These are phyloP conservation scores for Pipistrellus nathusii DNA, from an alignment of 2,797 vertebrate genomes.

Conservation along the genomic window DNA sequence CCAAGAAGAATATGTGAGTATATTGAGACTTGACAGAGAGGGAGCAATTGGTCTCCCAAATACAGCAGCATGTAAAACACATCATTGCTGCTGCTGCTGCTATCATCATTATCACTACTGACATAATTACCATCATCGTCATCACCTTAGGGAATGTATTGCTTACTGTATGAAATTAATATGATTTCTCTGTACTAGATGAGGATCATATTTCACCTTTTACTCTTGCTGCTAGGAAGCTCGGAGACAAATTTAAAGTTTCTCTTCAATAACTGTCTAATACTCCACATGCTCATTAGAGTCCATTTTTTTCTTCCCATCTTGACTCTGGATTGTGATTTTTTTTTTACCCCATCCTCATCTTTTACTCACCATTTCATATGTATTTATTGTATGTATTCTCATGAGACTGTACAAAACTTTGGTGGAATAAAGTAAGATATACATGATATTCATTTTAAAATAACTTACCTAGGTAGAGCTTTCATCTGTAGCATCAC, in stretches of 20 bases:
- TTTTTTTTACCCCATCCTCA: slow-evolving; percentile 52
- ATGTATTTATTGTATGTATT: slow-evolving; percentile 52
- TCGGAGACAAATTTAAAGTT: slow-evolving; percentile 36
- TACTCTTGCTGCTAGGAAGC: slow-evolving; percentile 47
- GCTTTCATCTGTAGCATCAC: slow-evolving; percentile 77
- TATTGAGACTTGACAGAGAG: neutral
- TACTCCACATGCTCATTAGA: neutral
- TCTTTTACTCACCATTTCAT: slow-evolving; percentile 53
- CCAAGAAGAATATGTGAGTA: neutral
- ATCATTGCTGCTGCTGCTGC: neutral
- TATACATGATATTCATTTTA: slow-evolving; percentile 75
- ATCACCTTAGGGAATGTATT: neutral
- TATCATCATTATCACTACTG: neutral
- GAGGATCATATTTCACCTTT: neutral
- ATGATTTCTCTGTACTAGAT: neutral
- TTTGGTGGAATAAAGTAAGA: slow-evolving; percentile 57
- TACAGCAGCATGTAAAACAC: neutral
- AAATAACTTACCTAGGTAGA: slow-evolving; percentile 74
- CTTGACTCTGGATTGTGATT: slow-evolving; percentile 45
- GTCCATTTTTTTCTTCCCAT: slow-evolving; percentile 45
- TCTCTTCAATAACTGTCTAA: neutral
- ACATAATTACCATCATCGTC: neutral
- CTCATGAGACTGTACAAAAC: slow-evolving; percentile 54
- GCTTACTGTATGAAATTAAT: neutral
- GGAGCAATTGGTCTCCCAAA: neutral